These are phyloP conservation scores for Marmota monax DNA, from an alignment of 2,113 vertebrate species.

Conservation along the genomic window DNA sequence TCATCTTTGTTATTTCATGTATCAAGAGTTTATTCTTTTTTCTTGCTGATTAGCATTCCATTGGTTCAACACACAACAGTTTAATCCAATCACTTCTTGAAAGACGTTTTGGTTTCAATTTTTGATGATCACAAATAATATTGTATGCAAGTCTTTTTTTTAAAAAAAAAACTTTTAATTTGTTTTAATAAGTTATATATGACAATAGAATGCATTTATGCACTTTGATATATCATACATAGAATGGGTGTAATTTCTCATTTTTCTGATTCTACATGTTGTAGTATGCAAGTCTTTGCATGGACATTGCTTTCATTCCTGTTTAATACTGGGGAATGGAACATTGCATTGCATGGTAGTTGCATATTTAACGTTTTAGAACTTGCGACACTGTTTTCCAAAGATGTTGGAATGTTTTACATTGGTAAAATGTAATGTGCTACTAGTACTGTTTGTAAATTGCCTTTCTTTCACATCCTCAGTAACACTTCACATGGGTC, in stretches of 20 bases:
- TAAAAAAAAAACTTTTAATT: too few species aligned
- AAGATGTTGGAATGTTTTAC: background rate
- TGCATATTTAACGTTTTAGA: background rate
- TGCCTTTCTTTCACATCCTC: background rate
- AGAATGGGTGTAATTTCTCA: too few species aligned
- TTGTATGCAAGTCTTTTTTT: background rate
- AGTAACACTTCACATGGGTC: background rate
- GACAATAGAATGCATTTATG: too few species aligned
- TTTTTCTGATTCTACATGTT: too few species aligned
- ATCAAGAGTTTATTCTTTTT: background rate
- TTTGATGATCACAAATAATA: background rate
- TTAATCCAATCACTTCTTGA: background rate
- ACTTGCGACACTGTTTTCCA: background rate
- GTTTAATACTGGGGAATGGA: background rate
- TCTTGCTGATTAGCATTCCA: background rate
- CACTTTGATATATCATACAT: too few species aligned
- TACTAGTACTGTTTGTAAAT: background rate
- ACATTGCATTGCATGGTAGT: background rate
- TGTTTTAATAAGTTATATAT: too few species aligned
- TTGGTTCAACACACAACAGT: background rate
- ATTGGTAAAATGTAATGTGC: background rate
- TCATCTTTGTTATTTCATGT: background rate
- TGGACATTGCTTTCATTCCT: background rate
- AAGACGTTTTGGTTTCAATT: background rate
- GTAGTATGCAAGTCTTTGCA: background rate